Conservation (phyloP, 2,113 vertebrate species). For the Grantiella picta region DNA sequence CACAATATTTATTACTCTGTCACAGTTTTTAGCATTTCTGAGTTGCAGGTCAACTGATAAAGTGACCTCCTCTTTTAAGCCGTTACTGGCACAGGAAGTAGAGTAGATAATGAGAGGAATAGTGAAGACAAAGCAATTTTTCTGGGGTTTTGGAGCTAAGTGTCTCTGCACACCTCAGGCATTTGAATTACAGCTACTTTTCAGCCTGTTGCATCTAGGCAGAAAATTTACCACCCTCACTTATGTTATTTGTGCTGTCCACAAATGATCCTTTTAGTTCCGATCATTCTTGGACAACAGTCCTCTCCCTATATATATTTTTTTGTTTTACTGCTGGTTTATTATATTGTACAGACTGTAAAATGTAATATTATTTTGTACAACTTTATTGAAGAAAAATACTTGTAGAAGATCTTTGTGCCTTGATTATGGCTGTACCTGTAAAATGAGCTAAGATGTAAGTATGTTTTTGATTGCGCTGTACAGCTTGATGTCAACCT, state of each 20-base stretch:
- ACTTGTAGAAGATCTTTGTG: constrained; percentile 97
- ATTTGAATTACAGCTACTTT: constrained; percentile 74
- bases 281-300: constrained; percentile 69
- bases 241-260: constrained; percentile 77
- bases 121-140: constrained; percentile 67
- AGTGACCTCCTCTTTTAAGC: constrained; percentile 69
- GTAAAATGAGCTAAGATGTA: constrained; percentile 96
- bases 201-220: constrained; percentile 69
- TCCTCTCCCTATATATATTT: constrained; percentile 73
- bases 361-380: constrained; percentile 99
- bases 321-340: constrained; percentile 86
- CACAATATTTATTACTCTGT: constrained; percentile 86
- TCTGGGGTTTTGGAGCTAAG: constrained; percentile 62
- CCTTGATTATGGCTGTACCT: constrained; percentile 96
- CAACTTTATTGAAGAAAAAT: constrained; percentile 96
- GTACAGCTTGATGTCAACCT: constrained; percentile 92
- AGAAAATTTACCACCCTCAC: constrained; percentile 75
- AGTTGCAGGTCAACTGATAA: constrained; percentile 74
- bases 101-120: constrained; percentile 63
- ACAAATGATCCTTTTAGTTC: constrained; percentile 78
- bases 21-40: constrained; percentile 76
- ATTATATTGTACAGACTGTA: constrained; percentile 95
- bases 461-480: constrained; percentile 91
- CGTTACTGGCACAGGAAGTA: constrained; percentile 66
- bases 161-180: constrained; percentile 80